These are phyloP conservation scores for Channa argus DNA, from an alignment of 2,113 vertebrate genomes.

Conservation along the genomic window DNA sequence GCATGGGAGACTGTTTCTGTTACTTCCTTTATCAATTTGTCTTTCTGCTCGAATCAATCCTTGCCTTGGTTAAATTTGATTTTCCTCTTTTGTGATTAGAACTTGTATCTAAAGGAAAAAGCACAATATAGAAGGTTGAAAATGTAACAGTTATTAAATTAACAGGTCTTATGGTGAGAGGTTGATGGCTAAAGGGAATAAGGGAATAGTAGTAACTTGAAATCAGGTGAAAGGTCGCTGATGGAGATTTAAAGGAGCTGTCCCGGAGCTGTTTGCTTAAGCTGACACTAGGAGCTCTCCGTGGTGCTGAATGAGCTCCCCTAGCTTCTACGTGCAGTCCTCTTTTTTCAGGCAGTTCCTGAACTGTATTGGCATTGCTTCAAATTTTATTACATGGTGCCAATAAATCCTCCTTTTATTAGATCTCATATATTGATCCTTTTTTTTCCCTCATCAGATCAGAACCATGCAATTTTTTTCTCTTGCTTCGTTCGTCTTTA, in stretches of 20 bases:
- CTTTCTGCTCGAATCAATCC: conserved; percentile 7
- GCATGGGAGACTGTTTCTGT: neutral
- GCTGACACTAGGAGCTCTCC: conserved; percentile 62
- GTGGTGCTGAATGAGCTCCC: conserved; percentile 65
- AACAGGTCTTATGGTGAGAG: conserved; percentile 11
- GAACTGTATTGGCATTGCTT: conserved; percentile 66
- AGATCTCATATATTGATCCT: conserved; percentile 70
- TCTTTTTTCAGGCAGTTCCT: conserved; percentile 54
- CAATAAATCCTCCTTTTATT: conserved; percentile 78
- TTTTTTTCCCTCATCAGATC: conserved; percentile 43
- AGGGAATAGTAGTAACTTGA: neutral
- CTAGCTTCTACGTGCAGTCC: conserved; percentile 8
- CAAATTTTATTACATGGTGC: conserved; percentile 70
- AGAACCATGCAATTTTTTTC: conserved; percentile 48
- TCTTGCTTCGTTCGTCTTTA: conserved; percentile 36
- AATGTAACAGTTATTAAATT: conserved; percentile 4
- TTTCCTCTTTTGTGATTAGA: conserved; percentile 1
- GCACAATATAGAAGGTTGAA: neutral
- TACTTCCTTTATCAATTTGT: conserved; percentile 10
- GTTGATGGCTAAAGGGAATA: conserved; percentile 2
- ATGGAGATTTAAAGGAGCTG: conserved; percentile 46
- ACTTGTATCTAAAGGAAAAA: too few species aligned
- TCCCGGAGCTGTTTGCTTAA: conserved; percentile 44
- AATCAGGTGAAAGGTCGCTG: conserved; percentile 44
- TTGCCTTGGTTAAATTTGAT: conserved; percentile 9